Percentiles rank a stretch among this genome's conserved stretches.
These are phyloP conservation scores for Rhopalosiphum nymphaeae DNA, from an alignment of 2,888 invertebrate genomes.

Conservation along the genomic window DNA sequence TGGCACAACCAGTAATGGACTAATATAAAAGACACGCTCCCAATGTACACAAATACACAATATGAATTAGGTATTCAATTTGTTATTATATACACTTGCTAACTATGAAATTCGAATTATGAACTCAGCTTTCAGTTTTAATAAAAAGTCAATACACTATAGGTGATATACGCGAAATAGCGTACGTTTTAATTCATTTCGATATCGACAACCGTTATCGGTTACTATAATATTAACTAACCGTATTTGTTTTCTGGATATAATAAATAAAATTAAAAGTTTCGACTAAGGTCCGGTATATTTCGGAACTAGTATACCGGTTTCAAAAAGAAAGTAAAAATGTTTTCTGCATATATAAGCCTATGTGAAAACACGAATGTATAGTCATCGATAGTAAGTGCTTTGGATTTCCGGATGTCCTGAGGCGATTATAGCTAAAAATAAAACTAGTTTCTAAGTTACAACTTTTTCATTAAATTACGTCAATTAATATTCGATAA, in stretches of 20 bases:
- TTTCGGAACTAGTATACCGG: not conserved
- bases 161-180: not conserved
- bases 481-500: not conserved
- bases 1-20: not conserved
- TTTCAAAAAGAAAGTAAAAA: slow-evolving; percentile 53
- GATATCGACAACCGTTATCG: not conserved
- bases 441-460: slow-evolving; percentile 20
- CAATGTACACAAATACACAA: not conserved
- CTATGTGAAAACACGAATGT: not conserved
- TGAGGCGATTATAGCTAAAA: not conserved
- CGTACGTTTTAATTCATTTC: not conserved
- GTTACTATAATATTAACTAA: not conserved
- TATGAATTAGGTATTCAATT: not conserved
- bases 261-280: not conserved
- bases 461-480: not conserved
- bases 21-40: not conserved
- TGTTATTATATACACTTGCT: not conserved
- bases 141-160: not conserved
- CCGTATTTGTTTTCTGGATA: not conserved
- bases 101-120: not conserved
- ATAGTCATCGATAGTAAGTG: not conserved
- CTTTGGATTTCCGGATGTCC: not conserved
- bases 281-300: not conserved
- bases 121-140: not conserved
- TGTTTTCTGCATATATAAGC: not conserved